A percentile compares a stretch with the other conserved stretches of the same genome.
These are phyloP conservation scores for Syrrhaptes paradoxus DNA, from an alignment of 2,113 vertebrate species.

Conservation along the genomic window DNA sequence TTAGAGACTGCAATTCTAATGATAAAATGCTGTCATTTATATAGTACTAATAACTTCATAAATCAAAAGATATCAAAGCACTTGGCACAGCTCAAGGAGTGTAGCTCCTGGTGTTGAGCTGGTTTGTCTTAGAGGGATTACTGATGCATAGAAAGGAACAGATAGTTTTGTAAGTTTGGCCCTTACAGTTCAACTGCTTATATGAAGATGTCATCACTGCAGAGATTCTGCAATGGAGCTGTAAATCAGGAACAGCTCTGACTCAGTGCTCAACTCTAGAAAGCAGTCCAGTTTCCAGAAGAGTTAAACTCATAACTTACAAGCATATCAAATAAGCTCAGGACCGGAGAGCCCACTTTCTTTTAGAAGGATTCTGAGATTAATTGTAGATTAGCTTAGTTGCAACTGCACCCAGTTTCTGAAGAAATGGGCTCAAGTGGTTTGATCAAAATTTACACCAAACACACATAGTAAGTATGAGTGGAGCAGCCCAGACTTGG, in stretches of 20 bases:
- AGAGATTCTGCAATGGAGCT: background rate
- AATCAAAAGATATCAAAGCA: background rate
- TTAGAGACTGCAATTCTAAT: background rate
- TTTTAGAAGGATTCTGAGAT: background rate
- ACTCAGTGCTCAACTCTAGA: background rate
- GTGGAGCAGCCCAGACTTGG: background rate
- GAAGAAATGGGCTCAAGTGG: background rate
- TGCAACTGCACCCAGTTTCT: background rate
- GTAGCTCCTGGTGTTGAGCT: background rate
- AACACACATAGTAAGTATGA: background rate
- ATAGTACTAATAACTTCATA: background rate
- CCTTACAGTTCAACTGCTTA: background rate
- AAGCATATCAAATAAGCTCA: background rate
- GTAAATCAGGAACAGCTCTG: background rate
- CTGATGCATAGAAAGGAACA: background rate
- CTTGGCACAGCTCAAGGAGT: background rate
- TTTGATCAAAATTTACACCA: background rate
- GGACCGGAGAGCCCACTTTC: background rate
- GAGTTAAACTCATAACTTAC: background rate
- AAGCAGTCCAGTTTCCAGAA: background rate
- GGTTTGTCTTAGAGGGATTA: background rate
- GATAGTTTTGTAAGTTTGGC: background rate
- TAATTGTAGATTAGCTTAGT: background rate
- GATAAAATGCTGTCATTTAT: background rate
- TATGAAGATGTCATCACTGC: background rate